Base-by-base conservation (phyloP, 2,888 invertebrate species). In the Heteromurus nitidus region DNA sequence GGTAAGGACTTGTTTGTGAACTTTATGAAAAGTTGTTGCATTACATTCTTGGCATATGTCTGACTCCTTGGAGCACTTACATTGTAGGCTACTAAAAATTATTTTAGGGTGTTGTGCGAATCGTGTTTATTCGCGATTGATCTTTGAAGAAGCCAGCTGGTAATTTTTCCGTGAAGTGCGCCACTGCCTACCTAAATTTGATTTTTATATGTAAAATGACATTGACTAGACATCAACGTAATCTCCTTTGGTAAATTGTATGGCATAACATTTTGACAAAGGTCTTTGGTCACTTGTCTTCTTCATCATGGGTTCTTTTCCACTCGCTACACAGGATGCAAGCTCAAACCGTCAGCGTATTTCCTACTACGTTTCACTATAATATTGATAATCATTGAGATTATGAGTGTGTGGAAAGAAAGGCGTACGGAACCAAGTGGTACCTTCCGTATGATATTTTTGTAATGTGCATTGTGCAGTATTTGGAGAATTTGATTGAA, bases 91-190 rank as follows among this genome's bases (percentile, higher is more conserved):
- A 22, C n/a, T 24, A 24, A 22, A 22, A 55, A 55, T 55, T 5
- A 55, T 55, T n/a, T 20, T 55, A 55, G 36, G 20, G 28, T 44
- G 42, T 26, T 60, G 3, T 26, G 9, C n/a, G n/a, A n/a, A 20
- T 64, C 18, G 9, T 13, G n/a, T 24, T 1, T 47, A 30, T 53
- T 24, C n/a, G 26, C 44, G 24, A 20, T 55, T 24, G 42, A 58
- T n/a, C 79, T 72, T 79, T 79, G 79, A 72, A 72, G 44, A 47
- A 65, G 31, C 64, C 62, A 79, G 62, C 75, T 36, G 67, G 75
- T 55, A n/a, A n/a, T n/a, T n/a, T n/a, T n/a, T 67, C 60, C 70
- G 60, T 72, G 30, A 69, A 68, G 24, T 44, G 47, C 5, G 22
- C 16, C 28, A 58, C 58, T 44, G 44, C 24, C 11, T 68, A 42